These are phyloP conservation scores for Scomberomorus guttatus DNA, from an alignment of 2,797 vertebrate species.

Conservation along the genomic window DNA sequence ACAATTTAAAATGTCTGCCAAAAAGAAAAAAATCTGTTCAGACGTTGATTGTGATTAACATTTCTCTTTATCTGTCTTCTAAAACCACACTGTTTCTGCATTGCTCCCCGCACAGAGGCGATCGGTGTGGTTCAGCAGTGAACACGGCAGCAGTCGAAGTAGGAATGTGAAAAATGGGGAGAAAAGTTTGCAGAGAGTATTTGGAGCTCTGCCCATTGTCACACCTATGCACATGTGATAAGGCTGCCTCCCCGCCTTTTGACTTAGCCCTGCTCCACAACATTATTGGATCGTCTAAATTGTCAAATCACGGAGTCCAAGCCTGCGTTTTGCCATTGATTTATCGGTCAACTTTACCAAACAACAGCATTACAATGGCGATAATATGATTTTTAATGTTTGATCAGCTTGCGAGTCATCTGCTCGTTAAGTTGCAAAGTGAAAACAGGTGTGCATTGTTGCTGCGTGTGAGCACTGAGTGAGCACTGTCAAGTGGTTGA, in stretches of 20 bases:
- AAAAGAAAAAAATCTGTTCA: background rate
- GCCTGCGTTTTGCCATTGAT: background rate
- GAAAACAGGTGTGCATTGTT: slow-evolving; percentile 17
- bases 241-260: background rate
- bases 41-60: background rate
- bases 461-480: slow-evolving; percentile 1
- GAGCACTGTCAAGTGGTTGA: background rate
- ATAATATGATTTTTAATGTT: slow-evolving; percentile 1
- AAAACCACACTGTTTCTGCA: background rate
- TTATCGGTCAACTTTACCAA: slow-evolving; percentile 1
- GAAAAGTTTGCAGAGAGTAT: slow-evolving; percentile 38
- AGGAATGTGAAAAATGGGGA: slow-evolving; percentile 43
- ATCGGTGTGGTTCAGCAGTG: slow-evolving; percentile 1
- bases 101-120: slow-evolving; percentile 10
- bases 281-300: background rate
- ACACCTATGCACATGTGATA: slow-evolving; percentile 53
- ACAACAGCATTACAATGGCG: slow-evolving; percentile 4
- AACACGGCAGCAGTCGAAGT: slow-evolving; percentile 17
- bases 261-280: background rate
- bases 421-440: slow-evolving; percentile 27
- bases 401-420: slow-evolving; percentile 14
- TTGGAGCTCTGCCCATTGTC: slow-evolving; percentile 50
- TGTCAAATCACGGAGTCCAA: background rate
- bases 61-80: background rate
- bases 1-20: slow-evolving; percentile 1